These are phyloP conservation scores for Doryteuthis pealeii DNA, from an alignment of 1,140 invertebrate genomes.

Conservation along the genomic window DNA sequence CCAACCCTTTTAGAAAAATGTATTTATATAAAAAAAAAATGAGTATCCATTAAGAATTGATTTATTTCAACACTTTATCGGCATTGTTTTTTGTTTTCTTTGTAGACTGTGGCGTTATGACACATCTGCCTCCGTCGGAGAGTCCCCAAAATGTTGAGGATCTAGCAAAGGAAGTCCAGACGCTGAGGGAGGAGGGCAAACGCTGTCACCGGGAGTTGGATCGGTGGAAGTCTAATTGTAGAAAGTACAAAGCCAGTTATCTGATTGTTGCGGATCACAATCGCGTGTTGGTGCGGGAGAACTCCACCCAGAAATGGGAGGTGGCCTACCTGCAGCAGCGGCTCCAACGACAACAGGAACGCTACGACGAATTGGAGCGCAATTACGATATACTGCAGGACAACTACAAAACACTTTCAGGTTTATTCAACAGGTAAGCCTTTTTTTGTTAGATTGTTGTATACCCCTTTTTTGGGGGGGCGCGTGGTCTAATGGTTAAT, in stretches of 20 bases:
- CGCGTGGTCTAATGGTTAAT: too few relatives aligned
- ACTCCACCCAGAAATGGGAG: conserved; percentile 1
- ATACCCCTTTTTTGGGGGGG: conserved; percentile 16
- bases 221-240: not conserved
- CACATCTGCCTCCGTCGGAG: not conserved
- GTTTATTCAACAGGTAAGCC: conserved; percentile 1
- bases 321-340: not conserved
- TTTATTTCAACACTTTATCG: not conserved
- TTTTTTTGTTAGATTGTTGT: too few relatives aligned
- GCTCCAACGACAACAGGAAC: not conserved
- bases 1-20: not conserved
- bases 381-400: conserved; percentile 2
- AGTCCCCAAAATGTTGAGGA: not conserved
- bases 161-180: not conserved
- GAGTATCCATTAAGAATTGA: too few relatives aligned
- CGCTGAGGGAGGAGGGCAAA: not conserved
- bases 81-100: not conserved
- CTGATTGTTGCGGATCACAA: conserved; percentile 1
- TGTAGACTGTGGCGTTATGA: conserved; percentile 1
- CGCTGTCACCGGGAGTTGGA: not conserved
- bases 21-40: not conserved
- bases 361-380: not conserved
- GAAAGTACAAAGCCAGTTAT: conserved; percentile 1
- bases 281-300: not conserved
- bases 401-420: conserved; percentile 1